phyloP scores from a whole-genome alignment of 2,797 vertebrate species.

The Anguilla megastoma region DNA sequence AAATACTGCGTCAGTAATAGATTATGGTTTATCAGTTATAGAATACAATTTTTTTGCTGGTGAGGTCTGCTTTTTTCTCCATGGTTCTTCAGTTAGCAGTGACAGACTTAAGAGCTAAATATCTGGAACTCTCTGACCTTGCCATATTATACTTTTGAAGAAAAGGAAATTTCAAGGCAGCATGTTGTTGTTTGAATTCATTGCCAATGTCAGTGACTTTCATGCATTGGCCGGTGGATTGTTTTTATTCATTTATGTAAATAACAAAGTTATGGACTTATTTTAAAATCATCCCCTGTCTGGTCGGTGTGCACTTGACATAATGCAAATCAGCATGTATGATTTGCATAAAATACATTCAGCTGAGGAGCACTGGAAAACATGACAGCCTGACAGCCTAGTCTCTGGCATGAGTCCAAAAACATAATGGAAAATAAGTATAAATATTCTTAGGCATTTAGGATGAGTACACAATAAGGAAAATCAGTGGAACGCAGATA shows the following conservation, averaged over 20 bases:
- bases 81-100: background rate
- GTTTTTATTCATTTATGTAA: background rate
- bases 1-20: background rate
- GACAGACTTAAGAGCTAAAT: background rate
- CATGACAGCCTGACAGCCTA: background rate
- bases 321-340: background rate
- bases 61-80: background rate
- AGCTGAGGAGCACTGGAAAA: background rate
- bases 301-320: background rate
- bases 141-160: background rate
- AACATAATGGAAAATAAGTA: conserved; percentile 3
- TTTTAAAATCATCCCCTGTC: conserved; percentile 1
- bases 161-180: background rate
- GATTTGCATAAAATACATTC: background rate
- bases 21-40: background rate
- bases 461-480: background rate
- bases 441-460: conserved; percentile 1
- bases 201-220: background rate
- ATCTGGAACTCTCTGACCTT: background rate
- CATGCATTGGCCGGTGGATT: background rate
- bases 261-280: background rate
- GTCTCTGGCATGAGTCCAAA: background rate
- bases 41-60: background rate
- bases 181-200: background rate
- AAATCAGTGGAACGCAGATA: background rate